Evolutionary conservation across 2,113 vertebrate species (phyloP).

Genomic region (Nothoprocta pentlandii): DNA sequence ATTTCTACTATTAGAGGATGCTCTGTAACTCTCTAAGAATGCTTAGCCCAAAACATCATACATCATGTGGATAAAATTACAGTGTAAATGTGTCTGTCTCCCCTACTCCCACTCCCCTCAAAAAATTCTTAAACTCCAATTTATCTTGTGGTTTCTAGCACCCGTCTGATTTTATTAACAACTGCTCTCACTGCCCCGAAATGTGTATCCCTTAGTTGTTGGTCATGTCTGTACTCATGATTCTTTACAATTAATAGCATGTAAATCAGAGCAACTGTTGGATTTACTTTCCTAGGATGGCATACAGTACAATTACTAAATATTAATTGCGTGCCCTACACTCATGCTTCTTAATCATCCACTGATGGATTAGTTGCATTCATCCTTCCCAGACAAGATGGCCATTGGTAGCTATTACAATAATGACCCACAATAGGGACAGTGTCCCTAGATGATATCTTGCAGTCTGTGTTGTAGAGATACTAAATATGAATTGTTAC

Average conservation of each 20-base stretch:
- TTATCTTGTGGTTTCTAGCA: background rate
- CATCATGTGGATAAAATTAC: background rate
- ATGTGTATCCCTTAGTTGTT: background rate
- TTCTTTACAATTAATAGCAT: conserved; percentile 3
- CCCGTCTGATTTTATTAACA: conserved; percentile 22
- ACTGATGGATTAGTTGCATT: background rate
- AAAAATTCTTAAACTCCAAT: background rate
- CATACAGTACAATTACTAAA: background rate
- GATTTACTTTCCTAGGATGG: background rate
- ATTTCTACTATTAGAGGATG: background rate
- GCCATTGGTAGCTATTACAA: background rate
- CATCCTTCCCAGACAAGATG: background rate
- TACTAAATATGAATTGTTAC: background rate
- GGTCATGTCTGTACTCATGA: background rate
- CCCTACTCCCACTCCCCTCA: background rate
- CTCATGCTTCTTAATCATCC: background rate
- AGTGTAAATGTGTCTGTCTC: background rate
- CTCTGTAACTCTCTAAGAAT: background rate
- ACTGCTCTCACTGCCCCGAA: background rate
- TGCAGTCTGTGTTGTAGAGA: background rate
- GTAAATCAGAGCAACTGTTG: background rate
- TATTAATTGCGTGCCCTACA: background rate
- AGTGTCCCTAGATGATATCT: background rate
- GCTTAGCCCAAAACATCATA: background rate
- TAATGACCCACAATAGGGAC: background rate